A percentile compares a stretch with the other conserved stretches of the same genome.
Conservation (phyloP, 2,113 vertebrate genomes). For the Chroicocephalus ridibundus region DNA sequence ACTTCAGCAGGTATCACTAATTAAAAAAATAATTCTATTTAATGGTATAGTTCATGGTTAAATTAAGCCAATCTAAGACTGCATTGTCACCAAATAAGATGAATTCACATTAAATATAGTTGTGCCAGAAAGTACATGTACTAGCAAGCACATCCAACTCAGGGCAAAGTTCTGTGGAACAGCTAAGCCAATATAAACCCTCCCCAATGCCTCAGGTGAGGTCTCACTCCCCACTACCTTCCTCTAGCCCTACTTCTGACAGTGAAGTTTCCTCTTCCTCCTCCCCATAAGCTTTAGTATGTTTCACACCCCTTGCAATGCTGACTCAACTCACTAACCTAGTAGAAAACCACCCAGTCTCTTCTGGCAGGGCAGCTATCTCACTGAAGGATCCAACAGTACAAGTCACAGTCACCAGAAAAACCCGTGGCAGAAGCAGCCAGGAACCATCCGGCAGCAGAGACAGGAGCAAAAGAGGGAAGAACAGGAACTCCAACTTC, state of each 20-base stretch:
- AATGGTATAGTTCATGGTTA: not conserved
- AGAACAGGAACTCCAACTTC: constrained; percentile 35
- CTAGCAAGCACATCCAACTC: not conserved
- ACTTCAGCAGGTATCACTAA: not conserved
- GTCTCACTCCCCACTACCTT: not conserved
- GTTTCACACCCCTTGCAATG: not conserved
- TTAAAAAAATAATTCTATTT: not conserved
- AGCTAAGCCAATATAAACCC: not conserved
- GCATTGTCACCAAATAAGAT: not conserved
- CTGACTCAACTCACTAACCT: not conserved
- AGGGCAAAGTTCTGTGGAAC: not conserved
- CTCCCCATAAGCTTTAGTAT: not conserved
- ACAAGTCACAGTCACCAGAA: not conserved
- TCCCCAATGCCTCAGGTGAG: not conserved
- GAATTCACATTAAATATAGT: not conserved
- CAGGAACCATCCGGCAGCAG: not conserved
- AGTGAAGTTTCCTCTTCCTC: not conserved
- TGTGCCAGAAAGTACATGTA: not conserved
- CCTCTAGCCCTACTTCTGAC: not conserved
- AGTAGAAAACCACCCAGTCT: not conserved
- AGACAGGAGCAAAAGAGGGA: not conserved
- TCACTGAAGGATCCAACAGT: not conserved
- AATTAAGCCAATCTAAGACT: not conserved
- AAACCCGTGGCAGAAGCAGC: not conserved
- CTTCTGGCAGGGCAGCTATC: not conserved